Evolutionary conservation across 2,113 vertebrate genomes (phyloP), one percentile per base, ranked within the genome.

Genomic region (human): DNA sequence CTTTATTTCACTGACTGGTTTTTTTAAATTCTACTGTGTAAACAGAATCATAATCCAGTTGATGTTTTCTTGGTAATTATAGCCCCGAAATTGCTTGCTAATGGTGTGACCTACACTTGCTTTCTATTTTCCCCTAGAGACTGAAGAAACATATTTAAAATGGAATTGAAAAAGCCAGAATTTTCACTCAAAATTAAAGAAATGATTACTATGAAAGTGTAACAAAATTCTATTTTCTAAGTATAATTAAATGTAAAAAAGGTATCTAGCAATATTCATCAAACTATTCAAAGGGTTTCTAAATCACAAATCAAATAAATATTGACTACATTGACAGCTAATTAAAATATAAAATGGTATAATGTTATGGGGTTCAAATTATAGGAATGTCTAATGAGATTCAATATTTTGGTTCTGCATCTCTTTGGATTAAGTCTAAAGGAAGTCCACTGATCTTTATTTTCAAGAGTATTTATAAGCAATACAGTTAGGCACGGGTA

Each of bases 171-270:
- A 87, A 94, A 84, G 20, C 6, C 40, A 93, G 48, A 9, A 90
- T 64, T 96, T 85, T 86, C n/a, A 96, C 83, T 84, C 18, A 83
- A 92, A 94, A 89, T 84, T 84, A 48, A 78, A 85, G 35, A 92
- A 96, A 97, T 76, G 27, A 55, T 52, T 88, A 76, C 9, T 22
- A 90, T 94, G 78, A 68, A 93, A 90, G 6, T 52, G 5, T 43
- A 95, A 89, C 72, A 93, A 96, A 95, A 86, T 89, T 91, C 2
- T 93, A 93, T 90, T 93, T 94, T 40, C 38, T 81, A 73, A 40
- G 22, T 8, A 93, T 48, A 78, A 70, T 20, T 76, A 81, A 93
- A 89, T 89, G 48, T 79, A 89, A 88, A 89, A 94, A 59, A 18
- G 85, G 9, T 61, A 92, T 73, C 25, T 45, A 94, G 40, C 38